Evolutionary conservation across 2,113 vertebrate species (phyloP).

Genomic region (Seriola dumerili): DNA sequence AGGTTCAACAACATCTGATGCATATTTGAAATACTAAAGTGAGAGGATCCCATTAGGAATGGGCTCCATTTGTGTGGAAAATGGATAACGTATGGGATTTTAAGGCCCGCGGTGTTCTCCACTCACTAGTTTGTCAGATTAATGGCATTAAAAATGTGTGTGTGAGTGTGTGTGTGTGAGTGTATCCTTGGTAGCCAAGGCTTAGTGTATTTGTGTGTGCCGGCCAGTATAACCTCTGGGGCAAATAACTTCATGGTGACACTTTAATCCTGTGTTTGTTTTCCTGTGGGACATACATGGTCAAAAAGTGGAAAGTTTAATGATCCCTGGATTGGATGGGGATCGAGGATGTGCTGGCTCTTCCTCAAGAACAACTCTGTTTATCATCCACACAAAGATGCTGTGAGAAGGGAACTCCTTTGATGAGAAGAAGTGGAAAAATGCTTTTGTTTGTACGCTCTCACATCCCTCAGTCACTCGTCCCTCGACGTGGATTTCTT

Average conservation of each 20-base stretch:
- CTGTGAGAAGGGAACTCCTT: slow-evolving; percentile 12
- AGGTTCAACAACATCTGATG: slow-evolving; percentile 59
- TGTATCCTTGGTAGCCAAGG: slow-evolving; percentile 33
- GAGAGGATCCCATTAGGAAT: slow-evolving; percentile 51
- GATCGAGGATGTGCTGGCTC: slow-evolving; percentile 23
- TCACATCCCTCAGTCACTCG: slow-evolving; percentile 35
- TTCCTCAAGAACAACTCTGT: slow-evolving; percentile 33
- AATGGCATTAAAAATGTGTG: slow-evolving; percentile 60
- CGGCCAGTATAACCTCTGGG: slow-evolving; percentile 60
- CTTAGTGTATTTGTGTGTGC: slow-evolving; percentile 51
- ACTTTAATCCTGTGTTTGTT: slow-evolving; percentile 77
- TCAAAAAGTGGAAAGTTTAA: slow-evolving; percentile 73
- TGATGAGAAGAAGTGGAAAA: slow-evolving; percentile 48
- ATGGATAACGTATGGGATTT: slow-evolving; percentile 70
- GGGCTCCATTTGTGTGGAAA: slow-evolving; percentile 64
- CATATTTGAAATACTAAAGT: slow-evolving; percentile 60
- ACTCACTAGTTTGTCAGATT: slow-evolving; percentile 66
- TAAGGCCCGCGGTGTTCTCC: slow-evolving; percentile 58
- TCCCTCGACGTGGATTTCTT: slow-evolving; percentile 6
- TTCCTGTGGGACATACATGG: slow-evolving; percentile 68
- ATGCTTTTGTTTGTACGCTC: slow-evolving; percentile 46
- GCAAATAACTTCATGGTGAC: slow-evolving; percentile 77
- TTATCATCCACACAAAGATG: slow-evolving; percentile 32
- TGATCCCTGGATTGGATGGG: slow-evolving; percentile 32
- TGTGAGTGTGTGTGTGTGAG: slow-evolving; percentile 7